phyloP scores from a whole-genome alignment of 2,797 vertebrate species.

The Eidolon dupreanum region DNA sequence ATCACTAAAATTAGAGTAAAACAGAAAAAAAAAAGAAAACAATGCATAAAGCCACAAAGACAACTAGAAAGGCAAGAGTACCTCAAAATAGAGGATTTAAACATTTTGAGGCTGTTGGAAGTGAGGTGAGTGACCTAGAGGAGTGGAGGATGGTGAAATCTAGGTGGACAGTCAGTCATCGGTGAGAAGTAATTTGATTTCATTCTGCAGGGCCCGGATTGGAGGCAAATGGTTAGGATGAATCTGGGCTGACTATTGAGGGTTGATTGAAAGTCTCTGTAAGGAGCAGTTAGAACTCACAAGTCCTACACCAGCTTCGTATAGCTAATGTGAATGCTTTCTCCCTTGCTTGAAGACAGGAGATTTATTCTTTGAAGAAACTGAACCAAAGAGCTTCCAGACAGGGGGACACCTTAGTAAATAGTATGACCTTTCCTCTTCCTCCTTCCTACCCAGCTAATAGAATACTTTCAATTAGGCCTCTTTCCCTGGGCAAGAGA shows the following conservation, averaged over 20 bases:
- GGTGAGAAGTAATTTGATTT: background rate
- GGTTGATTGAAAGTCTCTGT: background rate
- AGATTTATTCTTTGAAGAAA: background rate
- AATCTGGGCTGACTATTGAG: background rate
- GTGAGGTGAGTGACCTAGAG: background rate
- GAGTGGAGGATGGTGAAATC: background rate
- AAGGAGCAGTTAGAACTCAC: background rate
- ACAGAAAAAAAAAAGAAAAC: rapidly evolving
- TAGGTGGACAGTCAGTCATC: rapidly evolving
- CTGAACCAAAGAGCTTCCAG: background rate
- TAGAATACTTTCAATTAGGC: background rate
- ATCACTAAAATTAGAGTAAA: background rate
- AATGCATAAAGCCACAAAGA: background rate
- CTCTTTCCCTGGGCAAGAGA: background rate
- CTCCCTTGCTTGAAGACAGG: no score
- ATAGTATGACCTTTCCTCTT: background rate
- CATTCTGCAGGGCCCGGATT: background rate
- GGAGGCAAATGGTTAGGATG: no score
- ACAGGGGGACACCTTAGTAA: background rate
- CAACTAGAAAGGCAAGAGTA: background rate
- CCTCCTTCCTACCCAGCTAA: background rate
- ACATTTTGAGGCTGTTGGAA: background rate
- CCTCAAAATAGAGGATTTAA: background rate
- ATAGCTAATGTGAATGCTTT: background rate
- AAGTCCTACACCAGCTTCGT: background rate